Conservation (phyloP, 2,797 vertebrate genomes). For the Siniperca undulata region DNA sequence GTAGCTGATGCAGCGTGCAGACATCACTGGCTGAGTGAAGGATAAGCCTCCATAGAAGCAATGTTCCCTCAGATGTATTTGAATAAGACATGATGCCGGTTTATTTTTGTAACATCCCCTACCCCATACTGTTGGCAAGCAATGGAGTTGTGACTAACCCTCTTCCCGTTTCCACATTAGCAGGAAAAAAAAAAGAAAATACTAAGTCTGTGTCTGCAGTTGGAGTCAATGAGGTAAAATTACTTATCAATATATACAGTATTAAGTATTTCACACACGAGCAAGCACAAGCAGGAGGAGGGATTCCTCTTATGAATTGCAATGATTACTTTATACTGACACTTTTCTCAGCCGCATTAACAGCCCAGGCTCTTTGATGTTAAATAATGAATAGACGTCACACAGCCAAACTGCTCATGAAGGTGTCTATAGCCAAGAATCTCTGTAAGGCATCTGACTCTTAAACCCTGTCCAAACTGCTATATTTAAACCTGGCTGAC, state of each 20-base stretch:
- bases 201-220: constrained; percentile 24
- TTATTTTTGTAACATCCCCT: constrained; percentile 74
- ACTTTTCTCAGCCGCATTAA: constrained; percentile 42
- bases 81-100: constrained; percentile 77
- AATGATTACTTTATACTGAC: constrained; percentile 45
- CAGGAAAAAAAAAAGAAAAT: constrained; percentile 14
- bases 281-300: constrained; percentile 23
- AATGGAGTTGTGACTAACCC: constrained; percentile 64
- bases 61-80: constrained; percentile 68
- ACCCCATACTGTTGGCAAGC: constrained; percentile 71
- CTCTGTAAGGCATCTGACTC: constrained; percentile 45
- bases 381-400: constrained; percentile 56
- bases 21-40: constrained; percentile 57
- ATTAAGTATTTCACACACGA: constrained; percentile 25
- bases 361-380: constrained; percentile 41
- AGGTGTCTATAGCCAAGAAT: constrained; percentile 30
- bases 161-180: constrained; percentile 62
- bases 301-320: constrained; percentile 34
- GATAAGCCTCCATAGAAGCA: constrained; percentile 57
- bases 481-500: constrained; percentile 45
- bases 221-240: constrained; percentile 40
- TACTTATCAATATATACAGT: constrained; percentile 31
- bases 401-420: constrained; percentile 26
- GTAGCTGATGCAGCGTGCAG: constrained; percentile 66
- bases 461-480: constrained; percentile 22